Evolutionary conservation across 2,797 vertebrate genomes (phyloP).

Genomic region (Molossus alvarezi): DNA sequence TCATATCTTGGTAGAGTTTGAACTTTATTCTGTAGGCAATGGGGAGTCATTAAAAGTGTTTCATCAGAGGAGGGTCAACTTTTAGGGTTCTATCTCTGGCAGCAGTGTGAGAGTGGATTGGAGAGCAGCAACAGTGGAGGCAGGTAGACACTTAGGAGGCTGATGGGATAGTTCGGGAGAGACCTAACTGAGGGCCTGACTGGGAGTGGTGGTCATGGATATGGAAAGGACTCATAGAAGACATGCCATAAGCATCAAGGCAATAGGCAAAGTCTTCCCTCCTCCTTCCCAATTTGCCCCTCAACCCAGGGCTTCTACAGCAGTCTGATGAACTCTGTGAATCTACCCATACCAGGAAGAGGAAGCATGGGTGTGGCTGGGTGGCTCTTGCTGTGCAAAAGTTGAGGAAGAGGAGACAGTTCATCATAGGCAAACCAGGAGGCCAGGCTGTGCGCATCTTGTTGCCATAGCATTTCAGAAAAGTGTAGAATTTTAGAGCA

Average conservation of each 20-base stretch:
- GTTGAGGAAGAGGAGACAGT: neutral
- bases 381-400: neutral
- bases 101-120: slow-evolving; percentile 1
- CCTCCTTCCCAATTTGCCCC: neutral
- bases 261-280: neutral
- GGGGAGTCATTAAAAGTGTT: neutral
- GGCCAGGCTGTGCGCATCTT: neutral
- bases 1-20: slow-evolving; percentile 37
- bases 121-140: neutral
- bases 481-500: slow-evolving; percentile 25
- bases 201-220: neutral
- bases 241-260: neutral
- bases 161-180: neutral
- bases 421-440: slow-evolving; percentile 8
- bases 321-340: slow-evolving; percentile 11
- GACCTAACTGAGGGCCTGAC: neutral
- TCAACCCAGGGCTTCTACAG: neutral
- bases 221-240: neutral
- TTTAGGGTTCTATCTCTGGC: slow-evolving; percentile 27
- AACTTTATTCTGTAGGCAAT: neutral
- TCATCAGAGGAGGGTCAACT: neutral
- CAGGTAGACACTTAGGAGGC: neutral
- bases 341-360: neutral
- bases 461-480: slow-evolving; percentile 26
- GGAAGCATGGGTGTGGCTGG: neutral